Evolutionary conservation across 1,140 invertebrate species (phyloP), one percentile per base, ranked within the genome.

Genomic region (Lasaia peninsularis): DNA sequence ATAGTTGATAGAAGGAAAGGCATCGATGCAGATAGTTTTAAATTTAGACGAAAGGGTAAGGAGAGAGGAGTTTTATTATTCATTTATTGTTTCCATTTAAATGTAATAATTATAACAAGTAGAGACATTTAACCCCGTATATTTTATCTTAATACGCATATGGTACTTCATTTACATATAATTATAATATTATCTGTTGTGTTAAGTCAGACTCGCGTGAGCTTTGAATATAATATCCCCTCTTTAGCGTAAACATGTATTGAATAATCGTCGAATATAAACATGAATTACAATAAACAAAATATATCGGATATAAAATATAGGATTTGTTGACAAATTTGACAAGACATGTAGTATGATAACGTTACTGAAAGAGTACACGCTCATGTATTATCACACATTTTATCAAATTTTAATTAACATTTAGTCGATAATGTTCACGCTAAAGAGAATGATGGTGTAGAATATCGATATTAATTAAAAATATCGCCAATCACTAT

Each of bases 21-120:
- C 62, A 52, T 66, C 67, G 70, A 68, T 60, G 63, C 56, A 73
- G 62, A 58, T 73, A 60, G 56, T 72, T 79, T 70, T 75, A 75
- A 75, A 68, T 75, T 75, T 68, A 64, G 62, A 75, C 11, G 67
- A 65, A 63, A 57, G 67, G 40, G 65, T 65, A 65, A 60, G 62
- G 71, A 67, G 71, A 63, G 68, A 69, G 67, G 60, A 62, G 85
- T 88, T 88, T 88, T 86, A 85, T 86, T 86, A 85, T 88, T 78
- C 83, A 86, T 84, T 88, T 88, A 86, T 88, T 88, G 75, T 88
- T 85, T 84, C 75, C 61, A 80, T 83, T 77, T 62, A 72, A 81
- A 79, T 80, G 69, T 80, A 73, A 4, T 28, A 28, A 62, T 58
- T 52, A 71, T 71, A 62, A 63, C 69, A 76, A 75, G 67, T 73